Percentiles rank a stretch among this genome's conserved stretches.
phyloP scores from a whole-genome alignment of 1,140 invertebrate genomes.

The Sycobia sp. region DNA sequence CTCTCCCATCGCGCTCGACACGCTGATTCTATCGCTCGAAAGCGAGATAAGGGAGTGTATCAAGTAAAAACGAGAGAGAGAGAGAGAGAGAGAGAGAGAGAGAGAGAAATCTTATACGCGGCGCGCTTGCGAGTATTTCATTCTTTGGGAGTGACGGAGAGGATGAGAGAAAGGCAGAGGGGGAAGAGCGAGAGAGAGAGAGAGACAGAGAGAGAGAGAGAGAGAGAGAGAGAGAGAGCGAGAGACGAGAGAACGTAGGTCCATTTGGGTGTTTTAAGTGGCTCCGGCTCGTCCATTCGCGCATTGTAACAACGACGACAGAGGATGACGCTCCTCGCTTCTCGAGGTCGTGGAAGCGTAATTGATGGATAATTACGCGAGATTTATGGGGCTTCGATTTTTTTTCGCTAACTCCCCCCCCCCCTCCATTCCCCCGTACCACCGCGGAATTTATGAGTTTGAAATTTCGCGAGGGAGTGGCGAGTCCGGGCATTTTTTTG shows the following conservation, averaged over 20 bases:
- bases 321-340: neutral
- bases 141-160: no score
- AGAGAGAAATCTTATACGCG: no score
- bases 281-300: neutral
- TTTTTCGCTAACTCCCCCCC: neutral
- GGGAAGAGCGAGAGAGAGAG: no score
- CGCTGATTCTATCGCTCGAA: conserved; percentile 19
- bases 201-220: neutral
- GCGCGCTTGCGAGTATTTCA: no score
- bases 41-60: neutral
- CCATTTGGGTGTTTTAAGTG: conserved; percentile 23
- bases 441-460: conserved; percentile 27
- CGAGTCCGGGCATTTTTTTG: no score
- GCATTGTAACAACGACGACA: neutral
- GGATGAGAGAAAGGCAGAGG: no score
- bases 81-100: no score
- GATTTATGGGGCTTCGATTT: conserved; percentile 27
- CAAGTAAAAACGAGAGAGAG: no score
- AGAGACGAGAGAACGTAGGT: conserved; percentile 8
- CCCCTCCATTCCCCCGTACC: no score
- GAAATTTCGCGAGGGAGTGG: conserved; percentile 11
- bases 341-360: no score
- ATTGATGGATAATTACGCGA: conserved; percentile 33
- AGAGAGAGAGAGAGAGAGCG: conserved; percentile 1
- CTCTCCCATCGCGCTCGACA: no score